These are phyloP conservation scores for Lochmaea capreae DNA, from an alignment of 2,888 invertebrate genomes.

Conservation along the genomic window DNA sequence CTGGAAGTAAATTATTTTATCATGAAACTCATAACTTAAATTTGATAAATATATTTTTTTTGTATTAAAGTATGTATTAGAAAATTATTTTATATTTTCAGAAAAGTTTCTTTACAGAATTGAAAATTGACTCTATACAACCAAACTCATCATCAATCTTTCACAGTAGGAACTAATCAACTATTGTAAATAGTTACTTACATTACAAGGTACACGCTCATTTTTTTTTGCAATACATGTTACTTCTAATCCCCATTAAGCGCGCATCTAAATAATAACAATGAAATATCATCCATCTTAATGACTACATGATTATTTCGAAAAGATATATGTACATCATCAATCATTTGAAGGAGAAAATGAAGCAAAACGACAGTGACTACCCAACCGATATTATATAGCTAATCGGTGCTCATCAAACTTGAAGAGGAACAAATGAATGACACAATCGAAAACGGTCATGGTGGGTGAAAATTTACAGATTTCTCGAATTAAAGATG, in stretches of 20 bases:
- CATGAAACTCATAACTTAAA: too few species aligned
- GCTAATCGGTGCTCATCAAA: neutral
- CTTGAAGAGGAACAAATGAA: too few species aligned
- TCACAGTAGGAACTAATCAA: constrained; percentile 34
- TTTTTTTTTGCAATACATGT: constrained; percentile 34
- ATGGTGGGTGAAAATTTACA: too few species aligned
- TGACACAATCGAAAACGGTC: too few species aligned
- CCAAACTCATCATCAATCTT: constrained; percentile 23
- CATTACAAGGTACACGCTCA: constrained; percentile 14
- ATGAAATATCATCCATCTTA: constrained; percentile 60
- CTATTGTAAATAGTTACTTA: constrained; percentile 35
- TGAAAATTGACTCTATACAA: neutral
- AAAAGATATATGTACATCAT: constrained; percentile 58
- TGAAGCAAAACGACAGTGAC: constrained; percentile 24
- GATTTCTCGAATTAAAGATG: too few species aligned
- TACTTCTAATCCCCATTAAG: constrained; percentile 30
- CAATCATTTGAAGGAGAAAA: constrained; percentile 54
- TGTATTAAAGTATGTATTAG: neutral
- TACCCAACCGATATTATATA: neutral
- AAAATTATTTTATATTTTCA: neutral
- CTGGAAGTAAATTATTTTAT: too few species aligned
- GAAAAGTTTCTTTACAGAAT: neutral
- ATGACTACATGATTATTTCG: constrained; percentile 62
- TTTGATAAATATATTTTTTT: too few species aligned
- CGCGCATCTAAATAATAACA: constrained; percentile 54